Evolutionary conservation across 92 coral and sea anemone genomes (phyloP), one percentile per base, ranked within the genome.

Genomic region (Paramuricea clavata): DNA sequence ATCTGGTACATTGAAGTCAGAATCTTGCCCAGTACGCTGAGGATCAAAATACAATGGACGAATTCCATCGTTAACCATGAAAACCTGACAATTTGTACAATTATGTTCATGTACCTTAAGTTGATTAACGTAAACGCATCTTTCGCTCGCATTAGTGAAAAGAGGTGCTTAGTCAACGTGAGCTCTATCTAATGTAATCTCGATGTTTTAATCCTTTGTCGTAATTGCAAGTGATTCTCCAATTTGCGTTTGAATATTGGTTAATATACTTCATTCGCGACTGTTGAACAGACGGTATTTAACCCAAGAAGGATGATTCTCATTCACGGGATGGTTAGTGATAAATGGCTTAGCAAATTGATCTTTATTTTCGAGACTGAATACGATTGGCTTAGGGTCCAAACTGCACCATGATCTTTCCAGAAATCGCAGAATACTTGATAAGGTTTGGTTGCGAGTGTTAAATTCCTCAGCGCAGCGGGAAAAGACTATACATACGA

Each of bases 191-290:
- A 54, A 6, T 54, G 23, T 54, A 1, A 4, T 13, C 25, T 23
- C 17, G 6, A 10, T 4, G n/a, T n/a, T n/a, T n/a, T n/a, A 54
- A 54, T 6, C 27, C 27, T 1, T 54, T 54, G 62, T 54, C 26
- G 62, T 54, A 54, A 23, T 54, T 54, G 62, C 62, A 54, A 17
- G 62, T 54, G 19, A 54, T 54, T 54, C 62, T 54, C 62, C 62
- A 54, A 54, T 5, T 5, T 17, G 26, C 17, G 19, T 21, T 54
- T 2, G 62, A 21, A 54, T 19, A 2, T 0, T 54, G 23, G 17
- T 6, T 1, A 21, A 54, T 54, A 54, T 54, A 21, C 11, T 54
- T 23, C 62, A 54, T 54, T 13, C 62, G 62, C 62, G 62, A 54
- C 3, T 19, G 6, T 54, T 54, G 62, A 23, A 54, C 62, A 54